A percentile compares a stretch with the other conserved stretches of the same genome.
Evolutionary conservation across 2,113 vertebrate genomes (phyloP).

Genomic region (Pteropus alecto): DNA sequence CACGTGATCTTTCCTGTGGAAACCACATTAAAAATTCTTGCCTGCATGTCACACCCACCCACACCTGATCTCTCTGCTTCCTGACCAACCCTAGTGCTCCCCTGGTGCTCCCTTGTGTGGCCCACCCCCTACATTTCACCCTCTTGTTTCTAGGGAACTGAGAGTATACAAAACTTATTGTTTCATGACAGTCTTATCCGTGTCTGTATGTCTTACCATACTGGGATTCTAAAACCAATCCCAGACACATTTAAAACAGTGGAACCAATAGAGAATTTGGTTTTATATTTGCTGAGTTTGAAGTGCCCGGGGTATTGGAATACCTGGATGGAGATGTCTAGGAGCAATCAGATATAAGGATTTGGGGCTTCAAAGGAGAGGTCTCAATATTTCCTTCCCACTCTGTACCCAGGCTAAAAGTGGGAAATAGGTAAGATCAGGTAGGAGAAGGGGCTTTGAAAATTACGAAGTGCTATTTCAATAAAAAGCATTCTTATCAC

Average conservation of each 20-base stretch:
- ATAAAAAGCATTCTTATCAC: background rate
- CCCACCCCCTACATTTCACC: fast-evolving
- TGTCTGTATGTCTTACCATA: background rate
- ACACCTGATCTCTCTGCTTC: background rate
- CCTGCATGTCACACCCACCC: background rate
- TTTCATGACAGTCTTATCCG: background rate
- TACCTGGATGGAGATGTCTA: background rate
- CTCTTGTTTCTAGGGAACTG: background rate
- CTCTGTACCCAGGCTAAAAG: background rate
- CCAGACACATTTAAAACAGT: background rate
- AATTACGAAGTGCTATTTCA: background rate
- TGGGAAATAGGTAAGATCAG: background rate
- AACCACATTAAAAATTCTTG: background rate
- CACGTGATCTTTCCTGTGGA: background rate
- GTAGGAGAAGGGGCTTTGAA: background rate
- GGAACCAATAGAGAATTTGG: background rate
- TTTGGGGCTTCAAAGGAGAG: background rate
- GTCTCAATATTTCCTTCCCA: background rate
- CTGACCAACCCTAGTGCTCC: background rate
- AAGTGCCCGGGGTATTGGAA: background rate
- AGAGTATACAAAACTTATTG: background rate
- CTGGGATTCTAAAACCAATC: background rate
- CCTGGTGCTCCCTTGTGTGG: background rate
- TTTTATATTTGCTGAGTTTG: background rate
- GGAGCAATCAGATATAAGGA: background rate